phyloP scores from a whole-genome alignment of 2,888 invertebrate species.

The Eupeodes latifasciatus region DNA sequence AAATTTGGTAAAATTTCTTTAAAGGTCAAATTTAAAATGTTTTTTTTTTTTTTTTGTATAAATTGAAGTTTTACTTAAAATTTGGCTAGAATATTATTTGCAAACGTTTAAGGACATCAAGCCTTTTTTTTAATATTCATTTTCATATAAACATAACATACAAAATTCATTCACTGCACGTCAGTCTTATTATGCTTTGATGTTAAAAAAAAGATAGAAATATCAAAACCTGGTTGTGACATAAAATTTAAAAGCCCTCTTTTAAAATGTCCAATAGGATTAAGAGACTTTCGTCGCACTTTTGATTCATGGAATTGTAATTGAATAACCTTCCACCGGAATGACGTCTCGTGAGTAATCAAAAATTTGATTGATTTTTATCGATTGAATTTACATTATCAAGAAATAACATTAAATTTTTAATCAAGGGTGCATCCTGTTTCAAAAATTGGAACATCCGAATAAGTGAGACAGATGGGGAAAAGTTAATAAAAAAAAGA shows the following conservation, averaged over 20 bases:
- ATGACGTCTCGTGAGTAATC: constrained; percentile 8
- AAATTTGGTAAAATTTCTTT: too few relatives aligned
- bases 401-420: constrained; percentile 2
- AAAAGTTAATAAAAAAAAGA: not conserved
- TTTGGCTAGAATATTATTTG: too few relatives aligned
- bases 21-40: too few relatives aligned
- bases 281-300: not conserved
- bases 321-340: not conserved
- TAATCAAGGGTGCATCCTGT: not conserved
- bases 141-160: too few relatives aligned
- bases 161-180: too few relatives aligned
- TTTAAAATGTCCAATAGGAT: constrained; percentile 40
- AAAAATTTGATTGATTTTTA: constrained; percentile 33
- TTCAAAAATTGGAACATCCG: not conserved
- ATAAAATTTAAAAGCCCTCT: constrained; percentile 17
- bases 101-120: too few relatives aligned
- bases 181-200: too few relatives aligned
- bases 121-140: too few relatives aligned
- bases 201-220: too few relatives aligned
- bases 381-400: constrained; percentile 20
- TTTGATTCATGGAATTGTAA: not conserved
- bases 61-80: too few relatives aligned
- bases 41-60: too few relatives aligned
- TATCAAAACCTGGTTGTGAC: not conserved
- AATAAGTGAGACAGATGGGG: not conserved